These are phyloP conservation scores for Paracentrotus lividus DNA, from an alignment of 53 echinoderm and acorn worm species.

Conservation along the genomic window DNA sequence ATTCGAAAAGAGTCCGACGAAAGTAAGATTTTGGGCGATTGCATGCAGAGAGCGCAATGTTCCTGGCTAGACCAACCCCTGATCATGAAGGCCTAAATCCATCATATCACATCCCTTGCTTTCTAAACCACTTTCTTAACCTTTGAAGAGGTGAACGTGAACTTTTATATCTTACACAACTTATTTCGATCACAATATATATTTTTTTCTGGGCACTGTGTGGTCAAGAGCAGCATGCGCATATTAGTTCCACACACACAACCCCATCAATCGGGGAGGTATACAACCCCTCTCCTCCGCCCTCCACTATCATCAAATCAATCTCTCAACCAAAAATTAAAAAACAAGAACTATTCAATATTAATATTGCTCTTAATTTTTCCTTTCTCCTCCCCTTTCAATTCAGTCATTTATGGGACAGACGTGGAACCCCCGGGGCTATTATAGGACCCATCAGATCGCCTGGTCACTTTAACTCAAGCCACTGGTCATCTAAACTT, in stretches of 20 bases:
- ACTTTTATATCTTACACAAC: no score
- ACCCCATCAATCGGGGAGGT: neutral
- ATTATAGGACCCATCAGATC: neutral
- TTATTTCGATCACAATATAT: no score
- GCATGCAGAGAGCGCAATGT: no score
- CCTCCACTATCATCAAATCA: slow-evolving; percentile 24
- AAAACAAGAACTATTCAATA: slow-evolving; percentile 43
- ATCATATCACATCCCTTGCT: no score
- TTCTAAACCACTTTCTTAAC: no score
- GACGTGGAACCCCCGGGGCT: slow-evolving; percentile 35
- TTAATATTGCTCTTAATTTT: slow-evolving; percentile 36
- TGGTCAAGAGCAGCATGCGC: neutral
- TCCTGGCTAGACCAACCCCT: no score
- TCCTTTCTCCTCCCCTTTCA: slow-evolving; percentile 9
- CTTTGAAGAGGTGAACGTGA: no score
- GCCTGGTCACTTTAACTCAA: slow-evolving; percentile 27
- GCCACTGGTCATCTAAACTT: slow-evolving; percentile 45
- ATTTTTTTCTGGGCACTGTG: neutral
- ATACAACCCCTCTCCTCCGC: neutral
- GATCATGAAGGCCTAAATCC: no score
- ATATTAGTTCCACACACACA: neutral
- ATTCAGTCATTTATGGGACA: slow-evolving; percentile 13
- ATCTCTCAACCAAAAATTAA: neutral
- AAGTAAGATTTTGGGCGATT: no score
- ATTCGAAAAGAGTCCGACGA: no score